Percentiles rank a stretch among this genome's conserved stretches.
phyloP scores from a whole-genome alignment of 1,140 invertebrate genomes.

The Formica selysi region DNA sequence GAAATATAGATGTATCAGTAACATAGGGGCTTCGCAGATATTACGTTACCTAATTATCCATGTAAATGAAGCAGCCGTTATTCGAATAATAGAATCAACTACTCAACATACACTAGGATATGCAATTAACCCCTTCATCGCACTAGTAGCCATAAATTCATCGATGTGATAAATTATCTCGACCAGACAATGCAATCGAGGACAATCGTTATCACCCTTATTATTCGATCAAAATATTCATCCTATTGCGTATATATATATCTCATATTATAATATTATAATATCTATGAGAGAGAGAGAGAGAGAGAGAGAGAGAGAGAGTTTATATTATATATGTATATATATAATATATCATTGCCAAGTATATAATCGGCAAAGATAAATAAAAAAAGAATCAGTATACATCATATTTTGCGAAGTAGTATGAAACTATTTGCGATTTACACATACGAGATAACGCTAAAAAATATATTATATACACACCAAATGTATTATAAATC shows the following conservation, averaged over 20 bases:
- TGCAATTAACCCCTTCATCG: slow-evolving; percentile 58
- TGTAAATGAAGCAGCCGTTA: slow-evolving; percentile 66
- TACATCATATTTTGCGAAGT: neutral
- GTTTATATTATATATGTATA: neutral
- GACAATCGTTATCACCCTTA: slow-evolving; percentile 58
- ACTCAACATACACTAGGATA: slow-evolving; percentile 62
- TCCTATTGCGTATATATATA: neutral
- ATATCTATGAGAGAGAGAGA: neutral
- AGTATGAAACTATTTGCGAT: neutral
- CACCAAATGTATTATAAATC: neutral
- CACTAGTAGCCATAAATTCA: slow-evolving; percentile 60
- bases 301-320: no score
- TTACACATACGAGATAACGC: neutral
- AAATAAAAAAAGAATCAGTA: neutral
- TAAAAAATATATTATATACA: neutral
- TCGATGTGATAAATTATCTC: slow-evolving; percentile 62
- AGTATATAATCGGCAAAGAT: neutral
- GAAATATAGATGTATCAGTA: slow-evolving; percentile 41
- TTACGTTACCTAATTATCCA: slow-evolving; percentile 58
- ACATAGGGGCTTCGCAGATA: slow-evolving; percentile 36
- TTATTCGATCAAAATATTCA: slow-evolving; percentile 46
- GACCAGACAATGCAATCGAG: slow-evolving; percentile 43
- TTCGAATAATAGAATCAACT: slow-evolving; percentile 66
- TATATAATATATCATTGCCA: neutral
- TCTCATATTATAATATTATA: slow-evolving; percentile 23